Base-by-base conservation (phyloP, 1,140 invertebrate species). In the Pseudobourletiella spinata region DNA sequence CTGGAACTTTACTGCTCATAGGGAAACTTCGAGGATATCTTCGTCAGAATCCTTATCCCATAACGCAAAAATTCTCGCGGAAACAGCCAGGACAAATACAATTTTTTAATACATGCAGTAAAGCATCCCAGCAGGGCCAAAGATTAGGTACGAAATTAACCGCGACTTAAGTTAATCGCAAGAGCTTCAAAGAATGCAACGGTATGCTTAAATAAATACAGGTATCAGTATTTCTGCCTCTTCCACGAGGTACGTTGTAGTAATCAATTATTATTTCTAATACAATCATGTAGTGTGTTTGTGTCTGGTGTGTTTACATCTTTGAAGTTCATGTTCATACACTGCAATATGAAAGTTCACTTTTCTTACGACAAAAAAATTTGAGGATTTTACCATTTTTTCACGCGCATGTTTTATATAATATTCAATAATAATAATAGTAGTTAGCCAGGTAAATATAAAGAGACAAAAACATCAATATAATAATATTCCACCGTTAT, bases 361-460 rank as follows among this genome's bases (percentile, higher is more conserved):
- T 25, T 30, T 16, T 30, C 51, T 30, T 15, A 25, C 22, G 22
- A 54, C 28, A 16, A 28, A 54, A 54, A 25, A 26, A 8, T 24
- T 16, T 54, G 8, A 11, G 24, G 24, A 11, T 14, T 28, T 54
- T 28, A 8, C 22, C 15, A 54, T 30, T 54, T 54, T 26, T 26
- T 30, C 24, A 20, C 29, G 8, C 22, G 29, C 22, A 54, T 30
- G 8, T 28, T 54, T 54, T 16, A 54, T 54, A 28, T 54, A 8
- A 8, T 20, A n/a, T n/a, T n/a, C n/a, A 54, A 18, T 54, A 24
- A 54, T 54, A 54, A 54, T 26, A 54, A 54, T 54, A 54, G 22
- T 54, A 54, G 22, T 50, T 16, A 22, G 51, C 22, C 22, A 54
- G 51, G 28, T 28, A 54, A 25, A 54, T 25, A 54, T 30, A 24